These are phyloP conservation scores for Xiphophorus birchmanni DNA, from an alignment of 2,797 vertebrate species.

Conservation along the genomic window DNA sequence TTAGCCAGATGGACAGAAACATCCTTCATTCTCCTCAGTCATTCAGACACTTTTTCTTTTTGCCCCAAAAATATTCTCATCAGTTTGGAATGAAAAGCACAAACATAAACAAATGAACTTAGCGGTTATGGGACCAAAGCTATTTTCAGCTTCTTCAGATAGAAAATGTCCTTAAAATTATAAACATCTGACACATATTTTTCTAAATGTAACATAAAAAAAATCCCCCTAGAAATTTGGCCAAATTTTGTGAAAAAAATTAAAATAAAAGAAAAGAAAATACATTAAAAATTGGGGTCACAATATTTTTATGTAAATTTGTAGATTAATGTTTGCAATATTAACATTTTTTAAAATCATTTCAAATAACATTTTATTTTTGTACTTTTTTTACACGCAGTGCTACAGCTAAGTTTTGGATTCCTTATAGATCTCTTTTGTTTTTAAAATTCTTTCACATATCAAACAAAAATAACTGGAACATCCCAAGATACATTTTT, in stretches of 20 bases:
- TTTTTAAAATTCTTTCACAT: background rate
- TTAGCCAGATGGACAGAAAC: background rate
- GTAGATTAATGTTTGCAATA: background rate
- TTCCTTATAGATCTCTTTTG: background rate
- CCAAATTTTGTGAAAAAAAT: background rate
- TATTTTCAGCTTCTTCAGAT: background rate
- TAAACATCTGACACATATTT: background rate
- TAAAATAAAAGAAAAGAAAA: no score
- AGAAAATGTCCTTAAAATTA: background rate
- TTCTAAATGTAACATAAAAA: background rate
- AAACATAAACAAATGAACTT: background rate
- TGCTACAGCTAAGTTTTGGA: no score
- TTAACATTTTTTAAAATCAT: no score
- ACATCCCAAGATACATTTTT: background rate
- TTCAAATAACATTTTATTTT: no score
- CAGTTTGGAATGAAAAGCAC: background rate
- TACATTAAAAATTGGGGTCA: background rate
- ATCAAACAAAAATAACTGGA: background rate
- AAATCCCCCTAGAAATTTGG: background rate
- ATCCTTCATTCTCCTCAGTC: background rate
- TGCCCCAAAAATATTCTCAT: background rate
- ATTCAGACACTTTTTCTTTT: background rate
- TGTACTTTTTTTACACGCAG: no score
- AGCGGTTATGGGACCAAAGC: background rate
- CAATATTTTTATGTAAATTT: background rate